Base-by-base conservation (phyloP, 1,140 invertebrate genomes). In the Chionoecetes opilio region DNA sequence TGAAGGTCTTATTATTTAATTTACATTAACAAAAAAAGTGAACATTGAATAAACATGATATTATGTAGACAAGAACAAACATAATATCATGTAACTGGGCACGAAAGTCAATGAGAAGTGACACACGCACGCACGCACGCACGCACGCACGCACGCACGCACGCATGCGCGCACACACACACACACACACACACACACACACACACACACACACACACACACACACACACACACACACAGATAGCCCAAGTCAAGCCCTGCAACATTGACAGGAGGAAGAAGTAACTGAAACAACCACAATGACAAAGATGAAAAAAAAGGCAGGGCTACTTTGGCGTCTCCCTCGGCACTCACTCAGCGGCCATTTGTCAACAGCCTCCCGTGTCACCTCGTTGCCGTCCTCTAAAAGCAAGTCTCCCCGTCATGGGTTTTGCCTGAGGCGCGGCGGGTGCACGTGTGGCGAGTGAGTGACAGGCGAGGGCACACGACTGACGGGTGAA, bases 151-250 rank as follows among this genome's bases (percentile, higher is more conserved):
- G 14, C 41, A 46, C 41, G 14, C 41, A 46, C 41, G 14, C 41
- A 46, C 41, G 14, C 82, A 84, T 21, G 26, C 82, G 14, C 29
- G 14, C 82, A 85, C 82, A 85, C 82, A 85, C 82, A 87, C 85
- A 87, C 85, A 87, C 85, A 87, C 85, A 87, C 85, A 87, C 85
- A 87, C 85, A 87, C 85, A 87, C 85, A 87, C 85, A 87, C 85
- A 87, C 85, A 87, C 63, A 75, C 63, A 75, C 63, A 75, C 63
- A 75, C n/a, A 75, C 63, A 75, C 63, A 75, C 63, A 75, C 63
- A 75, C 63, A 75, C 63, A 75, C 63, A 75, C 63, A 75, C 63
- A 26, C n/a, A n/a, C 21, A 75, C 63, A n/a, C 63, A 75, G n/a
- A n/a, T n/a, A n/a, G n/a, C n/a, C n/a, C n/a, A n/a, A n/a, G n/a